phyloP scores from a whole-genome alignment of 1,140 invertebrate species.

The Scylla paramamosain region DNA sequence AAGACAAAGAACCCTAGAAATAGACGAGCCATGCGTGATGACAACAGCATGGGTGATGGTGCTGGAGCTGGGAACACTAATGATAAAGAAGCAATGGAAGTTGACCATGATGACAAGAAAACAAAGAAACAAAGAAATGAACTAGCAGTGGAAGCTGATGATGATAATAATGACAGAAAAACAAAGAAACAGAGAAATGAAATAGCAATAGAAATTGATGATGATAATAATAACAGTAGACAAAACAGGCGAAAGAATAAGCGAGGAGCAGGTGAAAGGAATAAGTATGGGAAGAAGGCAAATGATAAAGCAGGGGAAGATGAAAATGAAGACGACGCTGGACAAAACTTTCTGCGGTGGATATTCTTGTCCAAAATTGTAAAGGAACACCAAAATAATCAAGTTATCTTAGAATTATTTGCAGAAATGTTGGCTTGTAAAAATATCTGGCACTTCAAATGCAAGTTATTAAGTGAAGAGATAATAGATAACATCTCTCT shows the following conservation, averaged over 20 bases:
- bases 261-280: background rate
- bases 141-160: too few relatives aligned
- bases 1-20: background rate
- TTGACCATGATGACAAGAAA: background rate
- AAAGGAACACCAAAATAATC: background rate
- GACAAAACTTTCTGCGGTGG: background rate
- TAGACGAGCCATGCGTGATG: background rate
- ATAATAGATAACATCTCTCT: conserved; percentile 23
- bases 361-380: conserved; percentile 28
- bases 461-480: background rate
- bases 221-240: background rate
- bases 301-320: background rate
- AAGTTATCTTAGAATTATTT: background rate
- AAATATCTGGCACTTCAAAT: conserved; percentile 32
- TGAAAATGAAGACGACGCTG: background rate
- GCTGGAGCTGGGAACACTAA: background rate
- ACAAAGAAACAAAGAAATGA: too few relatives aligned
- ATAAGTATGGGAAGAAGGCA: background rate
- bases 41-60: background rate
- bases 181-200: background rate
- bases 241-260: background rate
- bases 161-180: background rate
- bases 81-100: background rate
- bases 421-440: conserved; percentile 25
- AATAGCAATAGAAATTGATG: background rate